Evolutionary conservation across 2,888 invertebrate genomes (phyloP), one percentile per base, ranked within the genome.

Genomic region (Drosophila niveifrons): DNA sequence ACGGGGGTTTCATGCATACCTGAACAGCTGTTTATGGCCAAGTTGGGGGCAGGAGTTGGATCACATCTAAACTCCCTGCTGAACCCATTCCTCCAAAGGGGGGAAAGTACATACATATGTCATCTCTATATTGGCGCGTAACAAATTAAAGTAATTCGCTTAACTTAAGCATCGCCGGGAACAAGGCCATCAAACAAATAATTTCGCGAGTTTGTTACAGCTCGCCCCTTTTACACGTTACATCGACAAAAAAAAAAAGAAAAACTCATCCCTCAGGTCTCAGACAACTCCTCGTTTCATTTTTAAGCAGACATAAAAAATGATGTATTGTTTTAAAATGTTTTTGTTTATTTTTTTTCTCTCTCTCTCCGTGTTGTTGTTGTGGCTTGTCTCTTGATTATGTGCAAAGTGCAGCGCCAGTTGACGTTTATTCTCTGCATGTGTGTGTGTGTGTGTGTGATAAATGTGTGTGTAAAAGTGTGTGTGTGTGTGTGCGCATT

Each of bases 141-240:
- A 73, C 73, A 84, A 85, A 87, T 85, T 87, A 82, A 86, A 83
- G 87, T 83, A 83, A 84, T 76, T 77, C 87, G 84, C 82, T 82
- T 78, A 70, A 63, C 71, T 73, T 76, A 57, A 77, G 69, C 50
- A 28, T 15, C 36, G 59, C 31, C 34, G 50, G 43, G 51, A 57
- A 64, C 55, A 50, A 44, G 69, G 53, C 76, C 80, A 80, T 86
- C 72, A 81, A 81, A 84, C 72, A 86, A 83, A 84, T 80, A 83
- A 79, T 86, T 77, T 83, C 58, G 57, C 64, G 39, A 11, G 29
- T 36, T 9, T 55, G 57, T 68, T 68, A 73, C 41, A 73, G 34
- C 34, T 9, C 39, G 13, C 17, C 44, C 17, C 8, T 31, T 3
- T 1, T 39, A 11, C 13, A 31, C 29, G 18, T 13, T 41, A 55